A percentile compares a stretch with the other conserved stretches of the same genome.
These are phyloP conservation scores for Stichodactyla helianthus DNA, from an alignment of 64 coral and sea anemone species.

Conservation along the genomic window DNA sequence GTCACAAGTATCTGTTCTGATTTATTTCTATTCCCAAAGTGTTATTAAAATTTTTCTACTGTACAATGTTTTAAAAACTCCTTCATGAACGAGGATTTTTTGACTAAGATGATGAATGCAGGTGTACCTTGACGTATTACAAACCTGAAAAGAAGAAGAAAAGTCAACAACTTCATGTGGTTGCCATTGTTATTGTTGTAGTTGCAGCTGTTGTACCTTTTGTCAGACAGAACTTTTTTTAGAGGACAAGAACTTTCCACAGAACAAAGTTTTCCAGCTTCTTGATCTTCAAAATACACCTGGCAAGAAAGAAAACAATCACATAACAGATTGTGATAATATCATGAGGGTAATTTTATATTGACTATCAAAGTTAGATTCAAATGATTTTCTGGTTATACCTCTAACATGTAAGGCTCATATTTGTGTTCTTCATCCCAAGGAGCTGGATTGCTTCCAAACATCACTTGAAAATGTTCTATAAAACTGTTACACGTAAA, in stretches of 20 bases:
- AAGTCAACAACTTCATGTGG: too few relatives aligned
- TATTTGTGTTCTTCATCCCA: slow-evolving; percentile 67
- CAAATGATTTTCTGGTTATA: not conserved
- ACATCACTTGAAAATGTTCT: slow-evolving; percentile 64
- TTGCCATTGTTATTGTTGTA: not conserved
- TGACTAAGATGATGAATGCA: slow-evolving; percentile 48
- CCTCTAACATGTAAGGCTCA: slow-evolving; percentile 36
- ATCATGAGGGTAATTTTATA: not conserved
- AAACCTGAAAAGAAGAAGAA: slow-evolving; percentile 22
- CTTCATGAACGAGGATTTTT: slow-evolving; percentile 34
- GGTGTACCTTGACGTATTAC: slow-evolving; percentile 38
- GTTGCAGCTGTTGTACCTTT: slow-evolving; percentile 15
- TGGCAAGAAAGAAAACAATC: not conserved
- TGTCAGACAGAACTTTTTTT: slow-evolving; percentile 39
- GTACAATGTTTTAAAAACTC: slow-evolving; percentile 39
- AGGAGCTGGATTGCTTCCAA: slow-evolving; percentile 34
- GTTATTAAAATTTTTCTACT: slow-evolving; percentile 30
- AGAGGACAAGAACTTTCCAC: slow-evolving; percentile 21
- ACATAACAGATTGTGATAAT: not conserved
- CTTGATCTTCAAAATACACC: slow-evolving; percentile 56
- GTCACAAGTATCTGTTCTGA: not conserved
- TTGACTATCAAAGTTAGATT: too few relatives aligned
- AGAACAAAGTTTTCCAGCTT: slow-evolving; percentile 12
- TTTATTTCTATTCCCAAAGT: not conserved
- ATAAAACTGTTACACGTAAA: slow-evolving; percentile 28